A percentile compares a stretch with the other conserved stretches of the same genome.
Conservation (phyloP, 2,113 vertebrate species). For the Syrrhaptes paradoxus region DNA sequence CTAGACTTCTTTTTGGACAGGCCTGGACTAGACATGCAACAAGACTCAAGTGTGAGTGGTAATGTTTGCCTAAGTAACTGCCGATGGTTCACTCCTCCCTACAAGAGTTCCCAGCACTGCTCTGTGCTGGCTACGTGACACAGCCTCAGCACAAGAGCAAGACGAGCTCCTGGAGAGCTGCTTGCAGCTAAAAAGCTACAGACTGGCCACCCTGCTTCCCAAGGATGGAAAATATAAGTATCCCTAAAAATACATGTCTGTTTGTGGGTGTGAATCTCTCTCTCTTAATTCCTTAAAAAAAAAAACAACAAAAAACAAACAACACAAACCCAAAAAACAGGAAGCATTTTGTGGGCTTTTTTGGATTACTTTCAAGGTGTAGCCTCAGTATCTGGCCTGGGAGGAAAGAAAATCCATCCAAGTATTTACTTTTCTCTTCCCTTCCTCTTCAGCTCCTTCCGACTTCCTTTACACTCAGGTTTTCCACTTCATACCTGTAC, state of each 20-base stretch:
- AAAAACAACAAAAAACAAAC: rapidly evolving
- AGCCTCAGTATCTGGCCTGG: neutral
- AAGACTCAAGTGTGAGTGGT: neutral
- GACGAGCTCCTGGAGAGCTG: neutral
- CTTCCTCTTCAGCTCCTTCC: neutral
- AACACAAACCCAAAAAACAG: neutral
- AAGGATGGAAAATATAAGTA: rapidly evolving
- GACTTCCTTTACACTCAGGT: neutral
- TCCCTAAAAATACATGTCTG: neutral
- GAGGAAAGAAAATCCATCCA: neutral
- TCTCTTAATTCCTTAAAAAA: neutral
- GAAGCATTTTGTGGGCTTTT: neutral
- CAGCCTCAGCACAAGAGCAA: neutral
- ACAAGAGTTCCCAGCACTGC: neutral
- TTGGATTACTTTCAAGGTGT: neutral
- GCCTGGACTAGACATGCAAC: neutral
- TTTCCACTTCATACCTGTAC: neutral
- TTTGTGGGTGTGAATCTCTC: no score
- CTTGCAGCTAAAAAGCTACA: neutral
- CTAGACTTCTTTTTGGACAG: neutral
- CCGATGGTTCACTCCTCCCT: neutral
- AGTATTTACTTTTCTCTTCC: neutral
- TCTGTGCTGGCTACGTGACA: rapidly evolving
- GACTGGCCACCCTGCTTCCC: neutral
- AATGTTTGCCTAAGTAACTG: neutral